Evolutionary conservation across 1,140 invertebrate species (phyloP).

Genomic region (Dysdera silvatica): DNA sequence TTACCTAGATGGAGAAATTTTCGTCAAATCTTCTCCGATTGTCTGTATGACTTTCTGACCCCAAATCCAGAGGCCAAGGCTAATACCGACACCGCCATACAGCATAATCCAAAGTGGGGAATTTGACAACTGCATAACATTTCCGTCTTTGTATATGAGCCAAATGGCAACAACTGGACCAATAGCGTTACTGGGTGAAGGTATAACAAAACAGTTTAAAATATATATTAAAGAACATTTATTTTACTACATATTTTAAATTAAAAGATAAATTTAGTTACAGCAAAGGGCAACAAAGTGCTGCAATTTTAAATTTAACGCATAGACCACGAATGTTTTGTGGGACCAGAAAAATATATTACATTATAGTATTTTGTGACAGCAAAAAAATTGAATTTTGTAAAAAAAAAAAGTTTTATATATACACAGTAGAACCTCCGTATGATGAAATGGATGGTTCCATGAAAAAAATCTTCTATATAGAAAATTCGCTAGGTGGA

Average conservation of each 20-base stretch:
- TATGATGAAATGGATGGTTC: too few relatives aligned
- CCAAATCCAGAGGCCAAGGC: conserved; percentile 90
- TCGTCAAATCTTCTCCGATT: conserved; percentile 91
- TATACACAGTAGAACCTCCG: too few relatives aligned
- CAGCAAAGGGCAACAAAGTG: neutral
- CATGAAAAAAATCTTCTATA: too few relatives aligned
- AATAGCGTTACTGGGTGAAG: conserved; percentile 70
- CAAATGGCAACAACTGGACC: conserved; percentile 94
- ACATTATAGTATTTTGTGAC: too few relatives aligned
- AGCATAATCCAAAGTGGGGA: conserved; percentile 85
- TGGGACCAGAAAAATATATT: too few relatives aligned
- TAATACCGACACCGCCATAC: conserved; percentile 92
- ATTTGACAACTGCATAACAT: conserved; percentile 59
- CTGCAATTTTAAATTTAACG: neutral
- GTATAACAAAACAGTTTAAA: neutral
- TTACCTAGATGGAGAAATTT: conserved; percentile 92
- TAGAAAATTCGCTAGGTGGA: too few relatives aligned
- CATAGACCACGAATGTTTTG: too few relatives aligned
- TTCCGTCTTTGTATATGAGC: conserved; percentile 58
- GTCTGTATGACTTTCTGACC: conserved; percentile 92
- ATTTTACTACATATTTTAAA: neutral
- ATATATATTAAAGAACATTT: neutral
- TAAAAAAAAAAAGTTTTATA: too few relatives aligned
- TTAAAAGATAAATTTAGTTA: neutral
- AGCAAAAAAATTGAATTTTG: too few relatives aligned